These are phyloP conservation scores for Pissodes strobi DNA, from an alignment of 1,140 invertebrate species.

Conservation along the genomic window DNA sequence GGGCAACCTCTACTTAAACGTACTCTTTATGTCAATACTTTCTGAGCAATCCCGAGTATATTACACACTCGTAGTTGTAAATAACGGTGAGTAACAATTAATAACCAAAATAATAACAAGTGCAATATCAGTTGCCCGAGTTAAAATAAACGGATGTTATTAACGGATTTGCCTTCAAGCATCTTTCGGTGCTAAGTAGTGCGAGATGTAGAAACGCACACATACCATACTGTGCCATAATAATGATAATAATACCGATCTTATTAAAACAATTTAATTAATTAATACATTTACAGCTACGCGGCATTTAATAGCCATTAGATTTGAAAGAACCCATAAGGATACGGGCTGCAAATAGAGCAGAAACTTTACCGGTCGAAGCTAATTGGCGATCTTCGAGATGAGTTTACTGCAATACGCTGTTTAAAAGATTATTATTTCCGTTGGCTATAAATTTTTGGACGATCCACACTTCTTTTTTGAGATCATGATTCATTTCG, in stretches of 20 bases:
- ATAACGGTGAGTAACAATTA: not conserved
- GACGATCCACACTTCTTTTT: too few relatives aligned
- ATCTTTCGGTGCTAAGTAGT: conserved; percentile 6
- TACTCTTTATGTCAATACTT: not conserved
- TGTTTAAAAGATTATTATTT: too few relatives aligned
- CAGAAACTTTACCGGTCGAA: conserved; percentile 8
- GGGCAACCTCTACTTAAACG: too few relatives aligned
- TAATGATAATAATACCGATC: conserved; percentile 8
- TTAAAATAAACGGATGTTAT: too few relatives aligned
- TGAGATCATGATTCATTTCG: too few relatives aligned
- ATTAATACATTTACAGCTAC: conserved; percentile 19
- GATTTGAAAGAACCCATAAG: conserved; percentile 11
- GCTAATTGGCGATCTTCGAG: too few relatives aligned
- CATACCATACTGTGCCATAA: not conserved
- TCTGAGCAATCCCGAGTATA: not conserved
- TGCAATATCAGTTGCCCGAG: not conserved
- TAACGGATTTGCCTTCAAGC: too few relatives aligned
- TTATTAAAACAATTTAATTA: conserved; percentile 11
- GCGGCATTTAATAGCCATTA: conserved; percentile 4
- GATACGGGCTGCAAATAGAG: conserved; percentile 14
- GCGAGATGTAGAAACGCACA: conserved; percentile 8
- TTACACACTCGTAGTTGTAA: not conserved
- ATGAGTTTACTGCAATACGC: too few relatives aligned
- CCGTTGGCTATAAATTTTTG: too few relatives aligned
- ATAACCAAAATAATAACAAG: not conserved